Base-by-base conservation (phyloP, 2,888 invertebrate species). In the Aphidius colemani region DNA sequence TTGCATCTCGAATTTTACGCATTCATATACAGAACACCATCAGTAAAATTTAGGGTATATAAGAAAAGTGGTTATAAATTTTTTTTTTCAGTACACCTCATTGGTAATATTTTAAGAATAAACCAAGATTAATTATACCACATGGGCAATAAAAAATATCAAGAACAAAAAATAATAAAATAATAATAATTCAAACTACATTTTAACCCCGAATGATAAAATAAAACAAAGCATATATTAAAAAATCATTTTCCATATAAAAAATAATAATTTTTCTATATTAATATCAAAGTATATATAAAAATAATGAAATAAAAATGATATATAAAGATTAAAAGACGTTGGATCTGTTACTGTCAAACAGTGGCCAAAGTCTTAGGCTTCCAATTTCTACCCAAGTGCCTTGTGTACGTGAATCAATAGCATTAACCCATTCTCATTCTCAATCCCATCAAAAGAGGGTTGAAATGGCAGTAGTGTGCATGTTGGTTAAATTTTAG, bases 351-450 rank as follows among this genome's bases (percentile, higher is more conserved):
- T 81, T 81, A 80, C 81, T 80, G 80, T 80, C 80, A 80, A 80
- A 78, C 79, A 78, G 79, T 78, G 76, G 78, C 76, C 74, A 60
- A 53, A 62, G 44, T 44, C 55, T 48, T 46, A 63, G 64, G 49
- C 61, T 61, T 65, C 66, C 65, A 66, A 67, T 61, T 70, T 69
- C 68, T 66, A 66, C 68, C 67, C 68, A 68, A 67, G 69, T 67
- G 71, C 66, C 77, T 77, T 73, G 79, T 76, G 77, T 77, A 78
- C 78, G 82, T 81, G 82, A 82, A 82, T 82, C 82, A 82, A 82
- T 82, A 82, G 82, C 82, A 82, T 82, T 82, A 82, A 80, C 80
- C 79, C 82, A 79, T 81, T 81, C 81, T 30, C 30, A 30, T 30
- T 30, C 30, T 30, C 79, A 79, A 48, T 72, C 74, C 75, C 78